Conservation (phyloP, 1,140 invertebrate species). For the Drosophila busckii region DNA sequence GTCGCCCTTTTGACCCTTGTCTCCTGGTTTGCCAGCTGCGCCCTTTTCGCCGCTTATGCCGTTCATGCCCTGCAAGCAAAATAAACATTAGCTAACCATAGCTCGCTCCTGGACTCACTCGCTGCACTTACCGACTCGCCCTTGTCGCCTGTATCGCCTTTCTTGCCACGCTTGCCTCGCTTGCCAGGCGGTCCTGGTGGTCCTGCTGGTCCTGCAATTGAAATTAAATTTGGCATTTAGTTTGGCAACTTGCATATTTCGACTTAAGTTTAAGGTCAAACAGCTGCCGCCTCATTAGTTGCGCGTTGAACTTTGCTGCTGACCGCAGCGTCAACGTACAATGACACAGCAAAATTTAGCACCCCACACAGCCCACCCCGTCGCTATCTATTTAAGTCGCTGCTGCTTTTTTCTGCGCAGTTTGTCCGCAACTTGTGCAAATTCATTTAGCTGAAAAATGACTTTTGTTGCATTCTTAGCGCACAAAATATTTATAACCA, state of each 20-base stretch:
- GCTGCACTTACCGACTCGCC: conserved; percentile 84
- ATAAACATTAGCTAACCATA: conserved; percentile 2
- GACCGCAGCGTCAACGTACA: conserved; percentile 37
- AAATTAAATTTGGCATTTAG: conserved; percentile 53
- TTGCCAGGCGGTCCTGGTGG: conserved; percentile 88
- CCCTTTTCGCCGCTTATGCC: conserved; percentile 96
- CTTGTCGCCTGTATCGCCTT: conserved; percentile 90
- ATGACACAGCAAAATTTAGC: conserved; percentile 33
- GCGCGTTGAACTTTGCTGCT: conserved; percentile 53
- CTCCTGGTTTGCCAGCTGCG: conserved; percentile 91
- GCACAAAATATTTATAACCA: conserved; percentile 75
- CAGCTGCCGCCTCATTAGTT: conserved; percentile 60
- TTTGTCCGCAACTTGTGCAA: conserved; percentile 58
- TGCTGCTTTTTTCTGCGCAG: conserved; percentile 58
- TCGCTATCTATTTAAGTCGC: conserved; percentile 9
- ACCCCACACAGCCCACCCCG: neutral
- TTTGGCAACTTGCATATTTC: conserved; percentile 23
- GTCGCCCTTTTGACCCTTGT: conserved; percentile 92
- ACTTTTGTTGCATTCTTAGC: conserved; percentile 63
- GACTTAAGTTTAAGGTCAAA: conserved; percentile 41
- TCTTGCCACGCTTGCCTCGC: conserved; percentile 92
- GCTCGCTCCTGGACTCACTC: neutral
- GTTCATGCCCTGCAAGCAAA: conserved; percentile 89
- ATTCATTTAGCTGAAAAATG: conserved; percentile 76
- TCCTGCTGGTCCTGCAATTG: conserved; percentile 85